Evolutionary conservation across 2,797 vertebrate genomes (phyloP).

Genomic region (Eupleurogrammus muticus): DNA sequence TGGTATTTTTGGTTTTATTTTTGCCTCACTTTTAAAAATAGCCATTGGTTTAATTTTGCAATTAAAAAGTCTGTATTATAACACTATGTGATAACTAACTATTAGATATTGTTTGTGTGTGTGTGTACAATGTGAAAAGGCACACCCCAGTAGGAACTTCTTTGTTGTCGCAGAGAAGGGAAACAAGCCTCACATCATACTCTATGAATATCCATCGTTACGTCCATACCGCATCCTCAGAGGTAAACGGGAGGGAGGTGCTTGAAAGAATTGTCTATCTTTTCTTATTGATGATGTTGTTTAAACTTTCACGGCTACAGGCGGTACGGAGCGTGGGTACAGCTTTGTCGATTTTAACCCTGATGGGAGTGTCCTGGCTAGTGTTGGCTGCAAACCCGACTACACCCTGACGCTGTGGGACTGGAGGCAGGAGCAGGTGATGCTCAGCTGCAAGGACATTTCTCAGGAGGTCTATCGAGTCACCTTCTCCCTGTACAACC

Average conservation of each 20-base stretch:
- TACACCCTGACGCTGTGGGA: constrained; percentile 93
- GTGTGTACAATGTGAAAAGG: constrained; percentile 78
- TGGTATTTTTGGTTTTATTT: too few relatives aligned
- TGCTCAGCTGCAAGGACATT: constrained; percentile 89
- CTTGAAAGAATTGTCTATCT: neutral
- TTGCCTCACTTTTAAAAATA: too few relatives aligned
- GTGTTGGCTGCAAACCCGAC: constrained; percentile 89
- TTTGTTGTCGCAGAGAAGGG: constrained; percentile 94
- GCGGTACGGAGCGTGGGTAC: constrained; percentile 87
- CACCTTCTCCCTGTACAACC: constrained; percentile 91
- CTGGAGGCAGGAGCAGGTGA: constrained; percentile 91
- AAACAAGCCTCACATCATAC: constrained; percentile 85
- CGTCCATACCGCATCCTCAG: constrained; percentile 87
- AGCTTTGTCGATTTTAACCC: constrained; percentile 89
- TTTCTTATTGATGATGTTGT: neutral
- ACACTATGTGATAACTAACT: neutral
- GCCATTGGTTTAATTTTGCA: too few relatives aligned
- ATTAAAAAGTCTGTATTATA: too few relatives aligned
- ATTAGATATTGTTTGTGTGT: constrained; percentile 13
- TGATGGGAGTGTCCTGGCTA: constrained; percentile 88
- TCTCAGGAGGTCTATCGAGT: constrained; percentile 92
- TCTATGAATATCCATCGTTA: constrained; percentile 91
- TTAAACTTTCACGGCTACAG: constrained; percentile 69
- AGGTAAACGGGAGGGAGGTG: constrained; percentile 77
- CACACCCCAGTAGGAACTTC: constrained; percentile 86